Evolutionary conservation across 2,888 invertebrate genomes (phyloP).

Genomic region (Dorcus hopei): DNA sequence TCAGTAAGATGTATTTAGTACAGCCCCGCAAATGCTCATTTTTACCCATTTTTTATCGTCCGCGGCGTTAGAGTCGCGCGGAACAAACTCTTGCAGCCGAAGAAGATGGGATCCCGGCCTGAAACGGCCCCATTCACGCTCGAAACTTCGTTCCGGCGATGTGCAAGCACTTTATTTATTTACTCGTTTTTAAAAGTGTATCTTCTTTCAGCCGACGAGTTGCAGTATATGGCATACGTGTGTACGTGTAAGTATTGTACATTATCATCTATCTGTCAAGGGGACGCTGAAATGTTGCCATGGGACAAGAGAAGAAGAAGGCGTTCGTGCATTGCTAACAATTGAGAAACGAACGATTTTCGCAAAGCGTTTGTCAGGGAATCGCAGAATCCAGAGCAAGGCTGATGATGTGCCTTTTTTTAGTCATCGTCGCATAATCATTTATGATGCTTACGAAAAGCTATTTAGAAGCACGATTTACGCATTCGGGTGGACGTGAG

Average conservation of each 20-base stretch:
- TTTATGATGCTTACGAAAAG: slow-evolving; percentile 11
- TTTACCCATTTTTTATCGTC: slow-evolving; percentile 37
- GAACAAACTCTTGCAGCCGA: slow-evolving; percentile 19
- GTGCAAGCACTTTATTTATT: slow-evolving; percentile 44
- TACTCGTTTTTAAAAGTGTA: slow-evolving; percentile 39
- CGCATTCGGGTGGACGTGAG: no score
- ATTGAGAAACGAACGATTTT: neutral
- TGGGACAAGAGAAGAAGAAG: neutral
- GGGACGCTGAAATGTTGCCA: neutral
- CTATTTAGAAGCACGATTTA: slow-evolving; percentile 6
- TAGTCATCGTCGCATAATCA: slow-evolving; percentile 1
- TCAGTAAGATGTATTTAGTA: slow-evolving; percentile 46
- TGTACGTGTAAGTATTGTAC: slow-evolving; percentile 23
- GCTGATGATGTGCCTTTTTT: slow-evolving; percentile 1
- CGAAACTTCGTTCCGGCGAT: slow-evolving; percentile 29
- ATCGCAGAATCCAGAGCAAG: slow-evolving; percentile 13
- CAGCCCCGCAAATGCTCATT: slow-evolving; percentile 40
- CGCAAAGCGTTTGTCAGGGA: slow-evolving; percentile 5
- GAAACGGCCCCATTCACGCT: slow-evolving; percentile 24
- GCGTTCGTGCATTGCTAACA: neutral
- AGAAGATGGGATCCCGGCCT: slow-evolving; percentile 18
- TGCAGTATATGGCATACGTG: slow-evolving; percentile 36
- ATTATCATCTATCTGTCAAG: neutral
- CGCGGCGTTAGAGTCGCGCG: slow-evolving; percentile 15
- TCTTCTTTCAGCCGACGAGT: slow-evolving; percentile 39